Evolutionary conservation across 2,113 vertebrate genomes (phyloP).

Genomic region (Amphilophus citrinellus): DNA sequence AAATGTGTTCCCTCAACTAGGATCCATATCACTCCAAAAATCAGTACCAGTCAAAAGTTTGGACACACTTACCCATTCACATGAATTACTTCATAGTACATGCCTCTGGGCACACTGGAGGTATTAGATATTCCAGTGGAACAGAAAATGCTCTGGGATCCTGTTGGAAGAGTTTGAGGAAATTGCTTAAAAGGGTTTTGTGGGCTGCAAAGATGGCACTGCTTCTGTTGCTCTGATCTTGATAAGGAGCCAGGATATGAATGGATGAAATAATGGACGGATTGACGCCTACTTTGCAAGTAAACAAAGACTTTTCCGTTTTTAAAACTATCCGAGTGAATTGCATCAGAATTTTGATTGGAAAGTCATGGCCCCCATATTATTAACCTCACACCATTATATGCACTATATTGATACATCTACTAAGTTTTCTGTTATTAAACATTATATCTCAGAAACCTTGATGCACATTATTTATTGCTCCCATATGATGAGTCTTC

Average conservation of each 20-base stretch:
- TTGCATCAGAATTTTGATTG: background rate
- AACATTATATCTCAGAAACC: too few relatives aligned
- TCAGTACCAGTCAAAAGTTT: too few relatives aligned
- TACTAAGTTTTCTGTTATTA: background rate
- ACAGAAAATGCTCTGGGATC: background rate
- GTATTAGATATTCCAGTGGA: background rate
- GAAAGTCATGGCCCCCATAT: background rate
- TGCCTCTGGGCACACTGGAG: background rate
- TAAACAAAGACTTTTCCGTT: too few relatives aligned
- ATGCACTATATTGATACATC: background rate
- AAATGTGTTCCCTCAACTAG: background rate
- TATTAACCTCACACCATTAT: background rate
- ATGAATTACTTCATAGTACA: background rate
- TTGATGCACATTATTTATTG: background rate
- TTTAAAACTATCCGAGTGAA: too few relatives aligned
- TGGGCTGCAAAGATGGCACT: background rate
- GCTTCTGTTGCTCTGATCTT: background rate
- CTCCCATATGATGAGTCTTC: too few relatives aligned
- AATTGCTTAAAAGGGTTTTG: conserved; percentile 8
- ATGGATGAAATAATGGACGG: background rate
- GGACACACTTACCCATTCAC: too few relatives aligned
- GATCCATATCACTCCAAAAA: background rate
- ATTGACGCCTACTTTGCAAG: too few relatives aligned
- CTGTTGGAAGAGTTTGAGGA: background rate
- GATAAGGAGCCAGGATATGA: background rate